Evolutionary conservation across 2,888 invertebrate species (phyloP).

Genomic region (Pristionchus fissidentatus): DNA sequence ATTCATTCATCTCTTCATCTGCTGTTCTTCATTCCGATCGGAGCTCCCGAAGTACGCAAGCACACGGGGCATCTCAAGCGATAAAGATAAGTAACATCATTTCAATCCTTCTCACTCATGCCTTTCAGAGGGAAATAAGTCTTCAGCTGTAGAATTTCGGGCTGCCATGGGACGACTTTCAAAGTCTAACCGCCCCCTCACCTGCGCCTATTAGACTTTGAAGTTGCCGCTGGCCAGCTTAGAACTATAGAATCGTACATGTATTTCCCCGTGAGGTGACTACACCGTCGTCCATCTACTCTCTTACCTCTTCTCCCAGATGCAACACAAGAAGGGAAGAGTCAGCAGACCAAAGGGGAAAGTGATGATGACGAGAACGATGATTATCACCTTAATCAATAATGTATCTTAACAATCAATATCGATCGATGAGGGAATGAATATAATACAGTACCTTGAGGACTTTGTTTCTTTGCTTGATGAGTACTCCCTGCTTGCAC

Average conservation of each 20-base stretch:
- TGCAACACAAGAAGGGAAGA: slow-evolving; percentile 23
- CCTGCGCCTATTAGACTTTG: too few species aligned
- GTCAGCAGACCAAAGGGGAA: slow-evolving; percentile 34
- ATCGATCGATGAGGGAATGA: background rate
- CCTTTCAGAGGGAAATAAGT: too few species aligned
- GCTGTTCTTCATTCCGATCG: slow-evolving; percentile 40
- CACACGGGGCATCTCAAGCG: slow-evolving; percentile 15
- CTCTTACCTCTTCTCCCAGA: slow-evolving; percentile 29
- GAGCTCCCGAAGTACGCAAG: slow-evolving; percentile 17
- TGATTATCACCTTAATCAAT: slow-evolving; percentile 10
- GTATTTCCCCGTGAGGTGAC: too few species aligned
- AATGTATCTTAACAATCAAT: background rate
- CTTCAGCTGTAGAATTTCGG: too few species aligned
- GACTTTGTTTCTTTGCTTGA: slow-evolving; percentile 10
- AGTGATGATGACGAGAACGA: slow-evolving; percentile 39
- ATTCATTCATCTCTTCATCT: background rate
- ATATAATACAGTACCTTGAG: slow-evolving; percentile 29
- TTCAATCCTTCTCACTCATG: too few species aligned
- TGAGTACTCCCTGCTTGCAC: slow-evolving; percentile 26
- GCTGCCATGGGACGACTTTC: too few species aligned
- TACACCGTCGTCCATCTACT: too few species aligned
- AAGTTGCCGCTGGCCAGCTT: too few species aligned
- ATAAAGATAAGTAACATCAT: background rate
- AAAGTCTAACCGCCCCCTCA: too few species aligned
- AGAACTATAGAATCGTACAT: too few species aligned